Percentiles rank a stretch among this genome's conserved stretches.
Evolutionary conservation across 2,113 vertebrate species (phyloP).

Genomic region (Meleagris gallopavo): DNA sequence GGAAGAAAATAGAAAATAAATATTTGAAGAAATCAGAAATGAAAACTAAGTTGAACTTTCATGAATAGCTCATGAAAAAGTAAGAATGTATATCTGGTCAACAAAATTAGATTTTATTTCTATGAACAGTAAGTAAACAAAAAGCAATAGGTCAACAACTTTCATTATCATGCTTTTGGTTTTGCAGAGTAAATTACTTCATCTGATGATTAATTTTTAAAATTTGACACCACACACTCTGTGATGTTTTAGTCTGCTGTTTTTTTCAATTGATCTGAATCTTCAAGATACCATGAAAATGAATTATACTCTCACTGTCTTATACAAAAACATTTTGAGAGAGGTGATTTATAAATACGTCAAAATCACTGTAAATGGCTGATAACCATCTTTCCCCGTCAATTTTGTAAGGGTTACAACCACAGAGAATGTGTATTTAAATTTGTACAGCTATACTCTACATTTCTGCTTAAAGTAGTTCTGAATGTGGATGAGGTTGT

Average conservation of each 20-base stretch:
- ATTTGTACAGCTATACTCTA: not conserved
- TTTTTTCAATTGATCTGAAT: not conserved
- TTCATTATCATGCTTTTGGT: not conserved
- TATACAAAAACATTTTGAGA: not conserved
- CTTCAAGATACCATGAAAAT: not conserved
- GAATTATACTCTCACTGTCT: not conserved
- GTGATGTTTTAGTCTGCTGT: too few relatives aligned
- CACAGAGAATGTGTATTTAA: not conserved
- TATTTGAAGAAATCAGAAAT: not conserved
- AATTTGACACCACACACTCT: not conserved
- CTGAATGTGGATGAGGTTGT: not conserved
- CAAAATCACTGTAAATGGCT: not conserved
- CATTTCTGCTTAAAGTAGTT: not conserved
- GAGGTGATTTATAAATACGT: not conserved
- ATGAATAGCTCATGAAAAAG: not conserved
- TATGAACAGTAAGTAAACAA: not conserved
- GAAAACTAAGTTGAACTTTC: not conserved
- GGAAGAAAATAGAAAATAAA: not conserved
- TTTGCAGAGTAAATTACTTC: not conserved
- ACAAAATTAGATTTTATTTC: not conserved
- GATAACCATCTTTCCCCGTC: not conserved
- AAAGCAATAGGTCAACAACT: not conserved
- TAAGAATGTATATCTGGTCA: not conserved
- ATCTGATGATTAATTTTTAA: not conserved
- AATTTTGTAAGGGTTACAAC: not conserved